These are phyloP conservation scores for Thunnus thynnus DNA, from an alignment of 2,113 vertebrate genomes.

Conservation along the genomic window DNA sequence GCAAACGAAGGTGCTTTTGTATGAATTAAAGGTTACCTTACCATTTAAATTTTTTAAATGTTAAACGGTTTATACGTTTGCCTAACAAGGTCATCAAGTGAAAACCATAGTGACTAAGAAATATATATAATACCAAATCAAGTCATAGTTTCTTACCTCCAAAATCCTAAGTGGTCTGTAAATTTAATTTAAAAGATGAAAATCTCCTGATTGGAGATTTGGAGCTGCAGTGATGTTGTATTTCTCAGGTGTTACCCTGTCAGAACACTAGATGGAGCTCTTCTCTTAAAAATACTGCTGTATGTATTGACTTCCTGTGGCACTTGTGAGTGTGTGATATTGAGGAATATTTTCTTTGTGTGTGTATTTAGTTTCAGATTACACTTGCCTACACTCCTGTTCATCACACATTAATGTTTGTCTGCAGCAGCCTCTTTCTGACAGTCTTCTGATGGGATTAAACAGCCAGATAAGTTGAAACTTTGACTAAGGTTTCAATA, in stretches of 20 bases:
- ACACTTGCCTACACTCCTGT: neutral
- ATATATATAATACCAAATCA: neutral
- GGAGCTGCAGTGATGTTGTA: neutral
- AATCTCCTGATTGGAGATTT: neutral
- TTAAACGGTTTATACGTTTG: neutral
- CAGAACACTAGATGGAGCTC: conserved; percentile 49
- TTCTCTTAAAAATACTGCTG: neutral
- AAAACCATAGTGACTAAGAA: neutral
- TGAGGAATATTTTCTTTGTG: neutral
- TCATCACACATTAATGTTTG: neutral
- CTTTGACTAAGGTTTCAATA: conserved; percentile 33
- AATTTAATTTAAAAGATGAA: neutral
- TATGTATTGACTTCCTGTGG: neutral
- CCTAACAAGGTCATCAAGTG: neutral
- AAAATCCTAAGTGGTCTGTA: neutral
- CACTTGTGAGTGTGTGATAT: neutral
- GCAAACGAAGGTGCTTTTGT: conserved; percentile 19
- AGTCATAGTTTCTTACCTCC: neutral
- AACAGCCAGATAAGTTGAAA: conserved; percentile 17
- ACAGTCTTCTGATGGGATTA: neutral
- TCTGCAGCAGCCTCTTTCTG: neutral
- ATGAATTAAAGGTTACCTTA: neutral
- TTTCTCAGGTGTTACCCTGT: neutral
- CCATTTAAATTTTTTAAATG: neutral
- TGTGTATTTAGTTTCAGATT: neutral